Evolutionary conservation across 1,140 invertebrate genomes (phyloP), one percentile per base, ranked within the genome.

Genomic region (Atta colombica): DNA sequence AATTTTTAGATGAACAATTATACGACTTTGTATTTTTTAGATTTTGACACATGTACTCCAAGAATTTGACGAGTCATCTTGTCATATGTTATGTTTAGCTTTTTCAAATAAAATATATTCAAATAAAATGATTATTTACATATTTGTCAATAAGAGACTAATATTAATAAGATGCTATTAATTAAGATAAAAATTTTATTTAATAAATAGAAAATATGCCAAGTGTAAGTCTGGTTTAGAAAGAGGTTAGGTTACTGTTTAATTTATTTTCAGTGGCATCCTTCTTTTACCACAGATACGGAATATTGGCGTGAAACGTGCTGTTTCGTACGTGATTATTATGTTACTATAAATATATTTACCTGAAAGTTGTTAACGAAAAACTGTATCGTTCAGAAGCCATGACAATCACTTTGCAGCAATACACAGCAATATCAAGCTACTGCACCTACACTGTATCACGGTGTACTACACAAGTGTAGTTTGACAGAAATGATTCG

Each of bases 361-460:
- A 99, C 98, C 98, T 99, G 95, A 99, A 99, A 93, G 99, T 99
- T 87, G 99, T 99, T 88, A 99, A 96, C 51, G 99, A 99, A 96
- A 99, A 99, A 96, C 99, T 99, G 93, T 99, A 99, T 94, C 99
- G 96, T 96, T 99, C 99, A 63, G 98, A 98, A 96, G 98, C 97
- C 98, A 99, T 99, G 96, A 96, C 96, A 96, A 96, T 96, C 95
- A 95, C 92, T 92, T 94, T 95, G 85, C 85, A 89, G 77, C 78
- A 85, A 86, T 85, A 88, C 10, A 25, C 49, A 49, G 1, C 3
- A 10, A 4, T 6, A 60, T 7, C 55, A 55, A 55, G 7, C 18
- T 16, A 16, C 3, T 16, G n/a, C 5, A 18, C 31, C 31, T 35
- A 14, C 49, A 66, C 78, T 45, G 39, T 45, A 45, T 39, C 8